Conservation (phyloP, 2,113 vertebrate species). For the Myotis lucifugus region DNA sequence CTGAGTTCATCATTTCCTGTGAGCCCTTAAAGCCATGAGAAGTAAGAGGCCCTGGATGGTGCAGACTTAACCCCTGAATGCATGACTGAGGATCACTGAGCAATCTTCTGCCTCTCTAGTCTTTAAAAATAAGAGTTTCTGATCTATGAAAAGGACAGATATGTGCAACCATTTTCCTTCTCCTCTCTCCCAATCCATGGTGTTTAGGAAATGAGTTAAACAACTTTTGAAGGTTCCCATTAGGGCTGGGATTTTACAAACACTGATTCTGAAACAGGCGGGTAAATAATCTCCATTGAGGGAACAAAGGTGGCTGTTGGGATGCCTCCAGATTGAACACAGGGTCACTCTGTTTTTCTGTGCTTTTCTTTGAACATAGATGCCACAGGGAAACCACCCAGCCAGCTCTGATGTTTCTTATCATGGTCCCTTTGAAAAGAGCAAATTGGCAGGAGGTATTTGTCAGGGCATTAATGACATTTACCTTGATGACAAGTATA, state of each 20-base stretch:
- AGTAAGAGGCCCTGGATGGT: background rate
- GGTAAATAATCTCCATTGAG: background rate
- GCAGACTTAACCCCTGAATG: background rate
- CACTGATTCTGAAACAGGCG: background rate
- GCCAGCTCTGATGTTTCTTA: background rate
- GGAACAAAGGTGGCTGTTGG: background rate
- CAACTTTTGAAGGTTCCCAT: background rate
- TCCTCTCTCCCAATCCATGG: background rate
- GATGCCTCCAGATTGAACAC: background rate
- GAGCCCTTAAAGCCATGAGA: background rate
- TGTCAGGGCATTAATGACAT: constrained; percentile 45
- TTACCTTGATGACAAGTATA: constrained; percentile 36
- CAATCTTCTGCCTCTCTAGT: background rate
- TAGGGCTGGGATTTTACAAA: background rate
- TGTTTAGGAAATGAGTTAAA: background rate
- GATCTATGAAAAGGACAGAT: background rate
- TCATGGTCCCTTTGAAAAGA: constrained; percentile 4
- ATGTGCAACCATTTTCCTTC: background rate
- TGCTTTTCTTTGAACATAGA: background rate
- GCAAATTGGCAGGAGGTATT: background rate
- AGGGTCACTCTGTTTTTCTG: background rate
- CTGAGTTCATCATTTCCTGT: background rate
- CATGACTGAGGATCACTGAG: background rate
- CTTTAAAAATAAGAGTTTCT: background rate
- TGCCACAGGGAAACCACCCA: background rate